Base-by-base conservation (phyloP, 2,888 invertebrate genomes). In the Agrotis ipsilon region DNA sequence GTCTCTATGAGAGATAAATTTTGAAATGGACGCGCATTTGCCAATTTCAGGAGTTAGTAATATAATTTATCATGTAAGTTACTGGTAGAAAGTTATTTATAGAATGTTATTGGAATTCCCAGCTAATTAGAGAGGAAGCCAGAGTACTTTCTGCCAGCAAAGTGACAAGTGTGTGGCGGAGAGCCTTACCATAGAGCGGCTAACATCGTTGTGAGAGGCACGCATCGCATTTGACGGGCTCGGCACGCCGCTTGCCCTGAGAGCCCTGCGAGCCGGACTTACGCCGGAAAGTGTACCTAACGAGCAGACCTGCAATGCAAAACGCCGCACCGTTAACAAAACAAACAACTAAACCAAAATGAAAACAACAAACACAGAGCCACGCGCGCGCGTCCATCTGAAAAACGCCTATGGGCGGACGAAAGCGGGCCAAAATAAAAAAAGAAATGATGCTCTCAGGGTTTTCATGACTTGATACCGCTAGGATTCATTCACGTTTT, bases 211-310 rank as follows among this genome's bases (percentile, higher is more conserved):
- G 96, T 89, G 96, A 96, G 93, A 96, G 96, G 95, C 96, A 96
- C 94, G 96, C 96, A 93, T 96, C 96, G 94, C 96, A 96, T 93
- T 94, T 94, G 94, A 94, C 95, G 91, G 95, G 94, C 92, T 96
- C 96, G 89, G 93, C 91, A 89, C 94, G 94, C 91, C 94, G 93
- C 93, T 94, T 95, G 93, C 92, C 93, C 93, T 94, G 95, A 93
- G 96, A 94, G 93, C 93, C 94, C 91, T 96, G 96, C 92, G 96
- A 94, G 92, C 94, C 95, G 94, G 96, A 96, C 94, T 96, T 96
- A 96, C 96, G 96, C 92, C 96, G 96, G 94, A 96, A 96, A 94
- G 96, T 96, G 96, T 96, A 96, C 96, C 96, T 96, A 96, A 96
- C 96, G 95, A 96, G 96, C 91, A 96, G 96, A 96, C 96, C 96